Evolutionary conservation across 2,113 vertebrate genomes (phyloP), one percentile per base, ranked within the genome.

Genomic region (Edolisoma coerulescens): DNA sequence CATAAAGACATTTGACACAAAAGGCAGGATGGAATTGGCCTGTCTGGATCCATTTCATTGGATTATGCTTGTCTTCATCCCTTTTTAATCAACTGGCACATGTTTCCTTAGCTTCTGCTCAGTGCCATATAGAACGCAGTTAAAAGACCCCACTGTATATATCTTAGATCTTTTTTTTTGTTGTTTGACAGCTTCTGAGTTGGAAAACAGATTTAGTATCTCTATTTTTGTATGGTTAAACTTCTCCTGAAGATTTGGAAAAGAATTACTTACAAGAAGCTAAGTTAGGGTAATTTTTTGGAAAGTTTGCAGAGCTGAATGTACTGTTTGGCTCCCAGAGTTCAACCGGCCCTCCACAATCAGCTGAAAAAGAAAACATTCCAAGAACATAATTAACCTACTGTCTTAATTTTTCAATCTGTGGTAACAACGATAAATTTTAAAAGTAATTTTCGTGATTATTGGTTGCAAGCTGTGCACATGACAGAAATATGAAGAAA

Each of bases 271-370:
- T 97, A 99, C 99, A 99, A 42, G 63, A 95, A 26, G 99, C 98
- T 28, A 77, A 27, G 39, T 98, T 97, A 47, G 98, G 98, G 12
- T 99, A 99, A 67, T 92, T 96, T 16, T 96, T 87, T 49, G 99
- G 99, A 84, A 98, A 99, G 79, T 99, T 99, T 47, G 97, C 96
- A 23, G 99, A 99, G 33, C 89, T 98, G 96, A 99, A 99, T 39
- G 98, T 99, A 19, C 95, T 96, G 85, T 99, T 99, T 89, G 98
- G 95, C 83, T 99, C 99, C 98, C 98, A 99, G 28, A 99, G 97
- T 91, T 99, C 97, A 90, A 98, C 97, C 1, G 99, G 99, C 60
- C 99, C 99, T 52, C 99, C 99, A 68, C 99, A 99, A 92, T 99
- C 98, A 56, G 96, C 99, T 99, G 97, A 54, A 93, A 97, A 90